Evolutionary conservation across 1,140 invertebrate species (phyloP), one percentile per base, ranked within the genome.

Genomic region (Physella acuta): DNA sequence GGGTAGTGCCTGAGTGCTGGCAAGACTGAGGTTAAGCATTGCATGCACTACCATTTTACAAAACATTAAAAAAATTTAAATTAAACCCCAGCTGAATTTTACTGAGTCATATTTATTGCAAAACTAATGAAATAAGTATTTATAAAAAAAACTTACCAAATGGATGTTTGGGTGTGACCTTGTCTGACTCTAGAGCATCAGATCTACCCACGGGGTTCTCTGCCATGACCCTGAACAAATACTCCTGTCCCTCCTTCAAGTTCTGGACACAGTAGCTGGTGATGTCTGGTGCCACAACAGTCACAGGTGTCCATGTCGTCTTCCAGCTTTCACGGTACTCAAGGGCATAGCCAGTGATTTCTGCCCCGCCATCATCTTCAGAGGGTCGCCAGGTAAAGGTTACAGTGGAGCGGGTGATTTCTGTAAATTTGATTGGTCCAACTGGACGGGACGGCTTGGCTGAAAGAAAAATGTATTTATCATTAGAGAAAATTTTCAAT

Each of bases 191-290:
- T 92, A 78, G 95, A 3, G 96, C 91, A 74, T 97, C 93, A 31
- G 94, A 97, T 65, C 93, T 87, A 31, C 98, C 98, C 82, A 98
- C 96, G 3, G 97, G 92, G 84, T 99, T 99, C 83, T 99, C 90
- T 0, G 97, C 96, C 81, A 92, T 94, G 0, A 99, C 91, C 59
- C 97, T 87, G 90, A 99, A 99, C 76, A 96, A 88, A 79, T 99
- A 99, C 84, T 98, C 95, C 79, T 97, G 94, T 53, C 73, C 76
- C 67, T 97, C 94, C 64, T 92, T 90, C 34, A 99, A 86, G 79
- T 78, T 79, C 26, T 77, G 74, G 0, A 79, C 74, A 51, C 70
- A 71, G 63, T 73, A 75, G 44, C 70, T 71, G 33, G 68, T 73
- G 37, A 75, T 73, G 34, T 74, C 70, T 28, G 77, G 72, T 28